Conservation (phyloP, 1,140 invertebrate species). For the Bombyx mandarina region DNA sequence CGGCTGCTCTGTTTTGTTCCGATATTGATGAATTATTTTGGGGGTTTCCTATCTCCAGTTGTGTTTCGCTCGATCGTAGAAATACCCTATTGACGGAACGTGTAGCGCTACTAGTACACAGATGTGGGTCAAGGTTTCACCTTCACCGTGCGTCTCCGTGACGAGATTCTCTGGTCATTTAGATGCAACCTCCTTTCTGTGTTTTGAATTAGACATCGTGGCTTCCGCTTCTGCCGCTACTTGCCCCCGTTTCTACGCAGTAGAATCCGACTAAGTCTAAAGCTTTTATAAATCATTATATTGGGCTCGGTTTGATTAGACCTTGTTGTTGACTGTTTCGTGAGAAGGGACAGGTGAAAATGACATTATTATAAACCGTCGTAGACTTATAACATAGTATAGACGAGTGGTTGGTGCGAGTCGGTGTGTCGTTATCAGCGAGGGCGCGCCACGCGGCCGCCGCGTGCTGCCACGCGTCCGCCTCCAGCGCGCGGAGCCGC, state of each 20-base stretch:
- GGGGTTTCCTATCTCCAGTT: too few relatives aligned
- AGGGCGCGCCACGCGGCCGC: constrained; percentile 1
- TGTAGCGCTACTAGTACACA: constrained; percentile 47
- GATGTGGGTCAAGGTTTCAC: constrained; percentile 45
- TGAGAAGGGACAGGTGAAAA: too few relatives aligned
- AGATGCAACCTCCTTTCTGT: constrained; percentile 44
- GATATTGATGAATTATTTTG: too few relatives aligned
- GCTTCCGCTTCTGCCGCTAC: constrained; percentile 18
- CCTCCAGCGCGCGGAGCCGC: too few relatives aligned
- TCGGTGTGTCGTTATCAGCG: constrained; percentile 6
- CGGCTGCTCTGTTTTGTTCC: too few relatives aligned
- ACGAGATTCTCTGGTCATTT: constrained; percentile 24
- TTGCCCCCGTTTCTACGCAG: background rate
- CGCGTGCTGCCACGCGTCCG: too few relatives aligned
- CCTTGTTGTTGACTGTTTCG: too few relatives aligned
- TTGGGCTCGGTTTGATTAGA: too few relatives aligned
- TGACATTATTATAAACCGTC: too few relatives aligned
- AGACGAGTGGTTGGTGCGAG: background rate
- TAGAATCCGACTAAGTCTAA: background rate
- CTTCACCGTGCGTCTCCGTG: background rate
- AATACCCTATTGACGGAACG: constrained; percentile 26
- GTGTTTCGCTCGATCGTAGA: too few relatives aligned
- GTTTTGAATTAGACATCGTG: constrained; percentile 37
- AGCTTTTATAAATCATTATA: too few relatives aligned
- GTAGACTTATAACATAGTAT: too few relatives aligned